Percentiles rank a stretch among this genome's conserved stretches.
These are phyloP conservation scores for Temnothorax longispinosus DNA, from an alignment of 1,140 invertebrate genomes.

Conservation along the genomic window DNA sequence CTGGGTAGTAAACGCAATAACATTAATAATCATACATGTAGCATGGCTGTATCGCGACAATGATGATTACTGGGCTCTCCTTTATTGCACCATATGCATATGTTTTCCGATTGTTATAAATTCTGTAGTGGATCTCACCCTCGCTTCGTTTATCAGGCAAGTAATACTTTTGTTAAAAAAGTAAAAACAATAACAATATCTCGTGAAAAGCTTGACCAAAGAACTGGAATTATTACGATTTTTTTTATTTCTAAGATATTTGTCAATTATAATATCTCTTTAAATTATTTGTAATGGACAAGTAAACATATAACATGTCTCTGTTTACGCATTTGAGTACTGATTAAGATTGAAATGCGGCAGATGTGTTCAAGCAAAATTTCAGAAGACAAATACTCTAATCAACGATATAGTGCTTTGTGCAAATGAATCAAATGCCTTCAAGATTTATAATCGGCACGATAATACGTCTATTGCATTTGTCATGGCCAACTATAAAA, in stretches of 20 bases:
- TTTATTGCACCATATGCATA: neutral
- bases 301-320: neutral
- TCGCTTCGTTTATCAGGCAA: conserved; percentile 2
- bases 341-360: neutral
- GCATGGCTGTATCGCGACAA: neutral
- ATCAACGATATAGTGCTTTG: neutral
- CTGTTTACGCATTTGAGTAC: neutral
- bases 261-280: neutral
- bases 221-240: neutral
- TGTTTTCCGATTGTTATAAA: conserved; percentile 21
- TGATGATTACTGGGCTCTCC: too few relatives aligned
- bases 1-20: neutral
- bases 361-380: conserved; percentile 7
- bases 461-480: neutral
- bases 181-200: too few relatives aligned
- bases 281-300: neutral
- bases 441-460: neutral
- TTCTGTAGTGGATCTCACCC: conserved; percentile 26
- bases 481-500: neutral
- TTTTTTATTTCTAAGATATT: neutral
- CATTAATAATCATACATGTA: neutral
- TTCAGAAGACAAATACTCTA: conserved; percentile 10
- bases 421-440: conserved; percentile 2
- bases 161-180: conserved; percentile 5
- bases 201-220: neutral